Evolutionary conservation across 2,113 vertebrate species (phyloP), one percentile per base, ranked within the genome.

Genomic region (Falcunculus frontatus): DNA sequence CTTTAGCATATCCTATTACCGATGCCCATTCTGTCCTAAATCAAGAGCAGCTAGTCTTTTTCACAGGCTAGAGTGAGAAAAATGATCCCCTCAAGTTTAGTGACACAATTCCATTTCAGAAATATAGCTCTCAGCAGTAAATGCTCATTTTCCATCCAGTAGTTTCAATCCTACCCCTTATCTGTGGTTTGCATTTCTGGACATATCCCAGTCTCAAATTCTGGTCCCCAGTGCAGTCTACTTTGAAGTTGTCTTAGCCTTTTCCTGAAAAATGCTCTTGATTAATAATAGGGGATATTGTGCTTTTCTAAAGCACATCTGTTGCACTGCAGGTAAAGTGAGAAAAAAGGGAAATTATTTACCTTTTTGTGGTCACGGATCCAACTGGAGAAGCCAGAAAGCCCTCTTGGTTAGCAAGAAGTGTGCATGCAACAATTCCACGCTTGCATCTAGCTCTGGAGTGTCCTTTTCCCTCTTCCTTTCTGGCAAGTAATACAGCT

Each of bases 361-460:
- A 98, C 98, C 98, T 98, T 92, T 67, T n/a, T 42, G 79, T 57
- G 50, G 73, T 76, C 81, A 64, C 47, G 1, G 42, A 85, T 77
- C 80, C 74, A 46, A 56, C 39, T 50, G 95, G 47, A 96, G 85
- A 83, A 90, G 82, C 87, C 74, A 69, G 39, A 21, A 19, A 87
- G 29, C 81, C 37, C 26, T 30, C 65, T 94, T 75, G 65, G 72
- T 90, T 55, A 93, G 86, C 41, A 84, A 94, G 80, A 83, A 94
- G 52, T 26, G 39, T 92, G 41, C 67, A 89, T 3, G 22, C 91
- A 87, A 91, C 50, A 93, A 73, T 89, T 69, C 73, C 88, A 90
- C 81, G 6, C 93, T 97, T 53, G 80, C 72, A 64, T 89, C 89
- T 42, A 47, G 49, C 84, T 92, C 92, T 73, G 75, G 86, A 96